phyloP scores from a whole-genome alignment of 2,888 invertebrate species.

The Microplitis manilae region DNA sequence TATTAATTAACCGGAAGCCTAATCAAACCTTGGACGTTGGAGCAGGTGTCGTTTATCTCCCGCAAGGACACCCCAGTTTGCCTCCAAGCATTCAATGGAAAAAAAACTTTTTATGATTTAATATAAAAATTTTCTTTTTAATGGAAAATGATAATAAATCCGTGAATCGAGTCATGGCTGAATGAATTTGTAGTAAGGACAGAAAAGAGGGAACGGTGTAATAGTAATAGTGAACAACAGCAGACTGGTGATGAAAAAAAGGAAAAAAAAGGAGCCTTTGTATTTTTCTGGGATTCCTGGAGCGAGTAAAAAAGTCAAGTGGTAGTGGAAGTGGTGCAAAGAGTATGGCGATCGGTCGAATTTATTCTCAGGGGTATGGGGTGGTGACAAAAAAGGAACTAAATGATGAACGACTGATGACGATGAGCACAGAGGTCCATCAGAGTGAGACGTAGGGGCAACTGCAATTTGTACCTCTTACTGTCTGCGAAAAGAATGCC shows the following conservation, averaged over 20 bases:
- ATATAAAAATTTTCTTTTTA: constrained; percentile 1
- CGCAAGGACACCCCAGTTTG: background rate
- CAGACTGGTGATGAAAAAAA: constrained; percentile 52
- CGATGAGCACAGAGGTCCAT: constrained; percentile 15
- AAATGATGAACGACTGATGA: constrained; percentile 14
- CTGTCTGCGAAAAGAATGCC: constrained; percentile 70
- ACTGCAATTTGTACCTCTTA: constrained; percentile 72
- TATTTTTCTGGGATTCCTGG: constrained; percentile 64
- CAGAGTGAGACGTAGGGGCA: constrained; percentile 54
- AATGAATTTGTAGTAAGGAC: constrained; percentile 31
- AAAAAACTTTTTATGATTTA: too few species aligned
- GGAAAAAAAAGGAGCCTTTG: constrained; percentile 71
- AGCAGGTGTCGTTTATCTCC: constrained; percentile 21
- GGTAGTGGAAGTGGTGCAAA: constrained; percentile 42
- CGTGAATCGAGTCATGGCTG: constrained; percentile 37
- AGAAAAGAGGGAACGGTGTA: constrained; percentile 27
- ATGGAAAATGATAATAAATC: constrained; percentile 34
- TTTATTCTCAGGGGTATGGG: constrained; percentile 20
- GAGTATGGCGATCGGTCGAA: constrained; percentile 48
- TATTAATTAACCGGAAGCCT: constrained; percentile 76
- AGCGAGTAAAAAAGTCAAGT: constrained; percentile 46
- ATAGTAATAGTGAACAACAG: constrained; percentile 5
- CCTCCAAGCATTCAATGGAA: background rate
- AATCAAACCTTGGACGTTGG: constrained; percentile 71
- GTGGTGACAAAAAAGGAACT: constrained; percentile 9